Evolutionary conservation across 2,888 invertebrate species (phyloP).

Genomic region (Mythimna vitellina): DNA sequence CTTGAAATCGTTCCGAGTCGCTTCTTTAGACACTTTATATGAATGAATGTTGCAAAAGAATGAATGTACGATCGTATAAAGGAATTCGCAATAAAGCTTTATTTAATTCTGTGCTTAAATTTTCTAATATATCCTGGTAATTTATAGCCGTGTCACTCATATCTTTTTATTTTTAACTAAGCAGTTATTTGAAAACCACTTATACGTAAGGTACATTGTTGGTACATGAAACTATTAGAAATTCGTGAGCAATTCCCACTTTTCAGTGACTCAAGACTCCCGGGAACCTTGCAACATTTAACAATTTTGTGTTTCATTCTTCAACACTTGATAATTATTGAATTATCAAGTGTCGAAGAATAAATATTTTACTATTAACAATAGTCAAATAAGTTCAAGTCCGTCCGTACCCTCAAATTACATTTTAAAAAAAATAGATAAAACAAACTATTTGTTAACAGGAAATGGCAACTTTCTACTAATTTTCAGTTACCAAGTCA

Average conservation of each 20-base stretch:
- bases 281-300: neutral
- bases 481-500: constrained; percentile 8
- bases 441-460: neutral
- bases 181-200: neutral
- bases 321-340: neutral
- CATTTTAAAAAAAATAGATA: neutral
- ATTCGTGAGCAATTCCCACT: neutral
- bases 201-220: neutral
- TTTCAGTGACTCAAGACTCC: neutral
- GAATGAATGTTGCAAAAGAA: constrained; percentile 17
- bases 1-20: neutral
- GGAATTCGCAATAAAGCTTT: no score
- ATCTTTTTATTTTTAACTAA: neutral
- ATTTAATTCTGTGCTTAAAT: neutral
- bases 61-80: constrained; percentile 4
- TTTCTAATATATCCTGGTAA: neutral
- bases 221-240: neutral
- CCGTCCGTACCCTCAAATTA: neutral
- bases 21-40: neutral
- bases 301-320: neutral
- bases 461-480: constrained; percentile 22
- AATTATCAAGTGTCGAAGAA: no score
- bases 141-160: neutral
- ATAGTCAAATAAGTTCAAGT: neutral
- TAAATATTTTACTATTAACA: no score